These are phyloP conservation scores for Peromyscus melanophrys DNA, from an alignment of 2,797 vertebrate genomes.

Conservation along the genomic window DNA sequence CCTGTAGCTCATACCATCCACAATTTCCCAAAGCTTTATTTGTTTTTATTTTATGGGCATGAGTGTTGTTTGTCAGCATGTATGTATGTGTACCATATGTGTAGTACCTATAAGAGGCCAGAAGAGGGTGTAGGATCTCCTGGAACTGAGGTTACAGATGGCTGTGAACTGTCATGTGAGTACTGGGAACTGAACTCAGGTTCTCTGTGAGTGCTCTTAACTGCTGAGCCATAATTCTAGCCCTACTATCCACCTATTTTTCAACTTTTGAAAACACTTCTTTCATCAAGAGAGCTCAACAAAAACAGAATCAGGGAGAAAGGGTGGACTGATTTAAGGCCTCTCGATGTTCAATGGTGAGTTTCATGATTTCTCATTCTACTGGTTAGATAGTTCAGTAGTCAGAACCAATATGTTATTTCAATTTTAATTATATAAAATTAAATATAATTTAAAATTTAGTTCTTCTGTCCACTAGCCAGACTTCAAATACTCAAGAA, in stretches of 20 bases:
- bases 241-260: background rate
- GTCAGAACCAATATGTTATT: background rate
- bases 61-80: background rate
- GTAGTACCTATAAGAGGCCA: background rate
- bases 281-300: background rate
- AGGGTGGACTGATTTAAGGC: background rate
- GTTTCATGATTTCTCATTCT: background rate
- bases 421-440: conserved; percentile 58
- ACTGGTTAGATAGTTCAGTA: background rate
- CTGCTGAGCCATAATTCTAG: background rate
- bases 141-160: background rate
- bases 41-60: background rate
- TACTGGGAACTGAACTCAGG: background rate
- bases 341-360: background rate
- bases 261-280: background rate
- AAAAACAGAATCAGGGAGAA: conserved; percentile 36
- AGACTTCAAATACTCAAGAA: background rate
- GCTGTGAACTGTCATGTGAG: background rate
- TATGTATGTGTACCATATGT: background rate
- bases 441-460: conserved; percentile 22
- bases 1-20: background rate
- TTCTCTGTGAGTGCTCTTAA: background rate
- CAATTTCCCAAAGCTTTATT: background rate
- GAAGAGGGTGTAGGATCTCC: background rate
- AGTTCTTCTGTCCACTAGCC: background rate